A percentile compares a stretch with the other conserved stretches of the same genome.
phyloP scores from a whole-genome alignment of 2,797 vertebrate species.

The Miopithecus talapoin region DNA sequence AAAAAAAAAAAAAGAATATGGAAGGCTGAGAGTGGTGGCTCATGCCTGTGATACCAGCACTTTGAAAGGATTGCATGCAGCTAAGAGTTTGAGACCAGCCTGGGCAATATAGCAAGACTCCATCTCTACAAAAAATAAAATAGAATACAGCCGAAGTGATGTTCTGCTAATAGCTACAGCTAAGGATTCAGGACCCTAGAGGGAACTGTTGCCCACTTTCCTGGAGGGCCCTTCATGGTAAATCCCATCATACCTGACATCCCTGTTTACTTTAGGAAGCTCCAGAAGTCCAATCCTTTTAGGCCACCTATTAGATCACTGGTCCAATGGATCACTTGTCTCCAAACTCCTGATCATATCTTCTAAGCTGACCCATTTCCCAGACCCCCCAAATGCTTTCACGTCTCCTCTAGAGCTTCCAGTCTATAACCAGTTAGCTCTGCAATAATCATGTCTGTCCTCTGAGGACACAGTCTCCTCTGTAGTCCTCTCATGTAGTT shows the following conservation, averaged over 20 bases:
- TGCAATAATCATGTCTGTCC: not conserved
- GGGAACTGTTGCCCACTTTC: not conserved
- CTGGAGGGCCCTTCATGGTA: not conserved
- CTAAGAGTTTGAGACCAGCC: too few relatives aligned
- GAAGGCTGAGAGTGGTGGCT: too few relatives aligned
- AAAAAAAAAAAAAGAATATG: too few relatives aligned
- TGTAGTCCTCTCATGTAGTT: not conserved
- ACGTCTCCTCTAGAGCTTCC: not conserved
- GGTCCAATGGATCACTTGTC: not conserved
- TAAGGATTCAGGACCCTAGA: not conserved
- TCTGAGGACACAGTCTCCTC: not conserved
- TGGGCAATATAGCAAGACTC: too few relatives aligned
- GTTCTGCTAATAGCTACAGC: not conserved
- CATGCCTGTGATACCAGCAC: too few relatives aligned
- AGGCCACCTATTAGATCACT: not conserved
- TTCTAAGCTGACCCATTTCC: not conserved
- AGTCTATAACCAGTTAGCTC: not conserved
- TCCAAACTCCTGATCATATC: not conserved
- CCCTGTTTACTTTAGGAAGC: not conserved
- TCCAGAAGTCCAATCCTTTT: not conserved
- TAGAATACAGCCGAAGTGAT: not conserved
- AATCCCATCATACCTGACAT: not conserved
- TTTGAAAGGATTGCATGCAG: too few relatives aligned
- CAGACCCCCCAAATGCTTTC: not conserved
- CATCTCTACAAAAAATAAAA: not conserved